Conservation (phyloP, 2,888 invertebrate species). For the Gymnoscelis rufifasciata region DNA sequence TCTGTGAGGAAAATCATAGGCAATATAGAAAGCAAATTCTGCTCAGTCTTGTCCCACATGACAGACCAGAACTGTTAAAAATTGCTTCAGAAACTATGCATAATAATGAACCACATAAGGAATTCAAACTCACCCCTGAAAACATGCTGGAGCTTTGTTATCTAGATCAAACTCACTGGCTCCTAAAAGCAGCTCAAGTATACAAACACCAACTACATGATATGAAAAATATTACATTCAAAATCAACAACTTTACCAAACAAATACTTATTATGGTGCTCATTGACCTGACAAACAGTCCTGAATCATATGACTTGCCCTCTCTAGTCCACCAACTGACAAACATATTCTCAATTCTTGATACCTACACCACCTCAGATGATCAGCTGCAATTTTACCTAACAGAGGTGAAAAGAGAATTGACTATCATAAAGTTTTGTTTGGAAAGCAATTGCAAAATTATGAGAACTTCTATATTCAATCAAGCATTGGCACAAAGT, state of each 20-base stretch:
- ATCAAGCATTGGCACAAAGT: constrained; percentile 66
- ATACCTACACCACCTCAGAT: constrained; percentile 63
- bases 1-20: constrained; percentile 56
- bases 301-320: constrained; percentile 66
- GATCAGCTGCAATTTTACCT: constrained; percentile 69
- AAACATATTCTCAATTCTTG: constrained; percentile 71
- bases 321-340: constrained; percentile 66
- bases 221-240: constrained; percentile 69
- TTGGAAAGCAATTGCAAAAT: constrained; percentile 73
- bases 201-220: constrained; percentile 67
- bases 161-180: constrained; percentile 69
- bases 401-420: constrained; percentile 70
- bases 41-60: constrained; percentile 61
- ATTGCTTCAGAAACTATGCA: constrained; percentile 56
- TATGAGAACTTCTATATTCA: constrained; percentile 71
- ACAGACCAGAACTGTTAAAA: constrained; percentile 55
- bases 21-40: constrained; percentile 70
- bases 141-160: constrained; percentile 75
- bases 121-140: constrained; percentile 69
- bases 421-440: constrained; percentile 72
- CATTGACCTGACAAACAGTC: constrained; percentile 69
- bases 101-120: constrained; percentile 62
- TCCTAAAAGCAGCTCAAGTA: constrained; percentile 67
- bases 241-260: constrained; percentile 72
- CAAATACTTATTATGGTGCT: constrained; percentile 73